Evolutionary conservation across 92 coral and sea anemone genomes (phyloP).

Genomic region (Parazoanthus darwini): DNA sequence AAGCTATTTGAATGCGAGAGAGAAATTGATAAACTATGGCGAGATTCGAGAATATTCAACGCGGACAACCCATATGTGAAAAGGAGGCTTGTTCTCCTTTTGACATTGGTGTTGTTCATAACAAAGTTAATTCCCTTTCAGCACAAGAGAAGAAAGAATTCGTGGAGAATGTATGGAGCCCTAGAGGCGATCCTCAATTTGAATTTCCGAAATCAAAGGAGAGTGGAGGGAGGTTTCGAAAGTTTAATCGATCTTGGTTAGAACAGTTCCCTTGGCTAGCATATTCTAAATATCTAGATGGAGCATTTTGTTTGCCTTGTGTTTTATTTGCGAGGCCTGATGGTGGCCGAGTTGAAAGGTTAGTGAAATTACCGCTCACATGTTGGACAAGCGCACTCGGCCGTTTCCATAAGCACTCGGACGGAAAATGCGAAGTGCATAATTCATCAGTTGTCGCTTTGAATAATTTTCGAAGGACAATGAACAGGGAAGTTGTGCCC

Average conservation of each 20-base stretch:
- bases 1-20: no score
- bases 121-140: constrained; percentile 30
- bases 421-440: constrained; percentile 41
- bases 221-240: neutral
- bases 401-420: constrained; percentile 23
- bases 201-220: constrained; percentile 3
- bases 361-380: constrained; percentile 36
- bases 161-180: constrained; percentile 60
- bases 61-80: constrained; percentile 36
- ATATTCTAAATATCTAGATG: constrained; percentile 37
- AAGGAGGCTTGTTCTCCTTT: constrained; percentile 51
- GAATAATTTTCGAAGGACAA: constrained; percentile 32
- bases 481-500: constrained; percentile 21
- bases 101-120: constrained; percentile 45
- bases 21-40: neutral
- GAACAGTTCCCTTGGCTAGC: constrained; percentile 22
- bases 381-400: constrained; percentile 39
- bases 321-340: constrained; percentile 25
- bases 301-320: constrained; percentile 48
- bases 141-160: constrained; percentile 51
- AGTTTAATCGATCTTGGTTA: constrained; percentile 11
- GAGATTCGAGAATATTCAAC: neutral
- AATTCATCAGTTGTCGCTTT: constrained; percentile 36
- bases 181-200: neutral
- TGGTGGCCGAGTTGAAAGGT: neutral